Evolutionary conservation across 2,797 vertebrate genomes (phyloP), one percentile per base, ranked within the genome.

Genomic region (Molothrus ater): DNA sequence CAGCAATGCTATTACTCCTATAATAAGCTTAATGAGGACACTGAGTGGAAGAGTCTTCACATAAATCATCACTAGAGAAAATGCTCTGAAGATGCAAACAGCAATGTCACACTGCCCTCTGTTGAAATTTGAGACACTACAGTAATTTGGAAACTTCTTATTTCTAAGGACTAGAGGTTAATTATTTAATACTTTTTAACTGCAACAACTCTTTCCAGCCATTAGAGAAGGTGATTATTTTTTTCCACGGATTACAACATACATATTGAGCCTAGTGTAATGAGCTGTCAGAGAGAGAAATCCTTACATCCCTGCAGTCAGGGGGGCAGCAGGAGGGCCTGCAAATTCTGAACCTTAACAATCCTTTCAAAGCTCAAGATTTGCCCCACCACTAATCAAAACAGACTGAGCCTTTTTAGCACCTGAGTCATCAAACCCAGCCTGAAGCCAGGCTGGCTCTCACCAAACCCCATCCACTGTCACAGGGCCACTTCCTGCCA

Each of bases 21-120:
- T 96, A 96, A 97, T 96, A 95, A 95, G 91, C 92, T 92, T 95
- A 96, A 95, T 93, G 88, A 95, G 91, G 94, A 96, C 90, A 91
- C 92, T 94, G 92, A 93, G 90, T 90, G 91, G 91, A 95, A 95
- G 90, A 90, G 90, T 84, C 92, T 88, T 68, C 78, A 80, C 82
- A 91, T 90, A 95, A 97, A 96, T 96, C 86, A 96, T 75, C 78
- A 40, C 95, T 86, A 84, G 70, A 53, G 66, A 94, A 94, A 91
- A 84, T 11, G 79, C 86, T 92, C 78, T 1, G 0, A 75, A 92
- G 86, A 82, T 81, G 75, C 86, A 63, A 71, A 68, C 24, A 94
- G 88, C 95, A 96, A 97, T 96, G 88, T 93, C 95, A 97, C 86
- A 97, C 94, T 97, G 96, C 97, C 97, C 97, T 96, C 97, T 97